A percentile compares a stretch with the other conserved stretches of the same genome.
Conservation (phyloP, 2,888 invertebrate genomes). For the Lomographa bimaculata region DNA sequence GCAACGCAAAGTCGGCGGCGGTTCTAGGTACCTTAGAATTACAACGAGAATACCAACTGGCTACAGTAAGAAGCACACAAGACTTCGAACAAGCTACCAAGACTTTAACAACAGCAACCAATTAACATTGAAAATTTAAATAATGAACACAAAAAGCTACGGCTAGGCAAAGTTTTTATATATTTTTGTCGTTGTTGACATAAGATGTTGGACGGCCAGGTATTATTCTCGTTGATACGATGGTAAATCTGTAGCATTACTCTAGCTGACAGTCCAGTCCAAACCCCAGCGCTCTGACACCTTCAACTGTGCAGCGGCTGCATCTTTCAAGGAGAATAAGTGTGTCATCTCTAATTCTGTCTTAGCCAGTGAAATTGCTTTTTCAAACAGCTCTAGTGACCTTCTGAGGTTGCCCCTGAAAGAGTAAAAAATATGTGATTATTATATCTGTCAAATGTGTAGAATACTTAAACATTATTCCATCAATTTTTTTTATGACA, state of each 20-base stretch:
- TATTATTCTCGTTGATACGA: conserved; percentile 58
- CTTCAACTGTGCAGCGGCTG: conserved; percentile 94
- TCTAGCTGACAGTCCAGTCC: conserved; percentile 81
- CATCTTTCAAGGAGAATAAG: conserved; percentile 94
- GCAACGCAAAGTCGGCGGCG: conserved; percentile 54
- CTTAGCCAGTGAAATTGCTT: conserved; percentile 93
- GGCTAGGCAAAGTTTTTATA: conserved; percentile 7
- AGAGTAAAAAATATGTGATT: conserved; percentile 22
- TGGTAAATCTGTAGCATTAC: conserved; percentile 36
- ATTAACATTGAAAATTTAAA: conserved; percentile 20
- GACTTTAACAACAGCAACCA: conserved; percentile 4
- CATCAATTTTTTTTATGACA: too few species aligned
- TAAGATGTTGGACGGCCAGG: conserved; percentile 49
- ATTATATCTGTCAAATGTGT: neutral
- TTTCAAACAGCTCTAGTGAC: conserved; percentile 94
- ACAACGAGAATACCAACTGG: conserved; percentile 59
- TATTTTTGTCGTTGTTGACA: conserved; percentile 10
- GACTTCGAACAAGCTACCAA: conserved; percentile 10
- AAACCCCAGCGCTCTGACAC: conserved; percentile 90
- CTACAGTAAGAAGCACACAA: conserved; percentile 24
- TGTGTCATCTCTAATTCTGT: conserved; percentile 96
- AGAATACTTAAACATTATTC: too few species aligned
- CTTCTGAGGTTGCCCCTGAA: conserved; percentile 91
- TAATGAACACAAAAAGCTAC: conserved; percentile 22
- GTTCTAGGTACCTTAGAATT: conserved; percentile 41